Conservation (phyloP, 2,888 invertebrate genomes). For the Auanema freiburgensis region DNA sequence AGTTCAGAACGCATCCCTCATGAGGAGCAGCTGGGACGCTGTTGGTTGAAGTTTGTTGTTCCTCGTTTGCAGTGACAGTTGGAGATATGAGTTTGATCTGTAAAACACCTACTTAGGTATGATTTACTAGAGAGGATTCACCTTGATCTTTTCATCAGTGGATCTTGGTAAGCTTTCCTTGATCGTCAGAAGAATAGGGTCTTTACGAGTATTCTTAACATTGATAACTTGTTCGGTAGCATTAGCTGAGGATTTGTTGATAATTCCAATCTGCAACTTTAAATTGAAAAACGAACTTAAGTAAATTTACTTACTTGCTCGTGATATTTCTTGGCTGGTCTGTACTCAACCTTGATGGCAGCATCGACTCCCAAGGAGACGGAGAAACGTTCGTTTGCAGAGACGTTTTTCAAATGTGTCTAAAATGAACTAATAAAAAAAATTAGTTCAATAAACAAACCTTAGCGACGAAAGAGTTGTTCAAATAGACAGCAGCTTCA, state of each 20-base stretch:
- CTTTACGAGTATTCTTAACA: conserved; percentile 45
- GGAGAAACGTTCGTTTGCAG: conserved; percentile 65
- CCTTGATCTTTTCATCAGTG: conserved; percentile 57
- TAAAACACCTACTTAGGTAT: not conserved
- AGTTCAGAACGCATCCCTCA: conserved; percentile 29
- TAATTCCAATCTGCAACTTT: conserved; percentile 30
- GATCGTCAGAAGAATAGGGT: conserved; percentile 41
- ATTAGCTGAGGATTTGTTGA: conserved; percentile 37
- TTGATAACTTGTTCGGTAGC: conserved; percentile 47
- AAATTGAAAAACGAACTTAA: not conserved
- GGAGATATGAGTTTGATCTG: conserved; percentile 30
- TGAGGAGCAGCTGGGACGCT: conserved; percentile 20
- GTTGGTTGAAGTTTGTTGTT: conserved; percentile 10
- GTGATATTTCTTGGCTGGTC: conserved; percentile 65
- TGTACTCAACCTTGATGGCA: conserved; percentile 64
- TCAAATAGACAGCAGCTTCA: conserved; percentile 49
- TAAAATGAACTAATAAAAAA: conserved; percentile 16
- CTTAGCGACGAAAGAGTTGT: conserved; percentile 52
- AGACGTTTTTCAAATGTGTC: conserved; percentile 61
- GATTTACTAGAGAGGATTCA: conserved; percentile 13
- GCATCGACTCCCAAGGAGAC: conserved; percentile 66
- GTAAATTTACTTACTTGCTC: conserved; percentile 42
- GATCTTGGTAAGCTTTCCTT: conserved; percentile 52
- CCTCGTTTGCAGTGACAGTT: conserved; percentile 13
- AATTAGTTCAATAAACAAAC: conserved; percentile 10